Evolutionary conservation across 2,888 invertebrate species (phyloP).

Genomic region (Steinernema hermaphroditum): DNA sequence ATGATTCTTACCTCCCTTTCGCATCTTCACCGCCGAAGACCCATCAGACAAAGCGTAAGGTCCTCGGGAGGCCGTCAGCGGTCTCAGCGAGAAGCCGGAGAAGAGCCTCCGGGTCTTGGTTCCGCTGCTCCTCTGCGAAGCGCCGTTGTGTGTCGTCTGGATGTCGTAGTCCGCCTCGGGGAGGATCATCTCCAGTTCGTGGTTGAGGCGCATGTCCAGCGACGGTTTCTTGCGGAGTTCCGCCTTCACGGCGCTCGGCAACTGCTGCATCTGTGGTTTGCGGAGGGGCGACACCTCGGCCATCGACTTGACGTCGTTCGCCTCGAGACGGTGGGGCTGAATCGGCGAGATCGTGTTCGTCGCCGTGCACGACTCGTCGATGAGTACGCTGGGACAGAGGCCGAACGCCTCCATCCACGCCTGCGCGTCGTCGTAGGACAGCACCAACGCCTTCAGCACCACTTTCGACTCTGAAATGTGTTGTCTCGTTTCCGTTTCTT

Average conservation of each 20-base stretch:
- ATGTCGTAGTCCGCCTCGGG: constrained; percentile 53
- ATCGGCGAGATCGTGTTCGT: constrained; percentile 30
- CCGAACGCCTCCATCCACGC: constrained; percentile 69
- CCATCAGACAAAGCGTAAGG: constrained; percentile 34
- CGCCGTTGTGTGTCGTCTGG: neutral
- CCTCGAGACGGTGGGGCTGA: constrained; percentile 2
- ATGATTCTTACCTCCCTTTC: constrained; percentile 48
- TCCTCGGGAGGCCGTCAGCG: constrained; percentile 44
- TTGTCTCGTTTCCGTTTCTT: too few species aligned
- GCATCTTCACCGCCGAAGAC: constrained; percentile 47
- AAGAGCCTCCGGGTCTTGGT: constrained; percentile 32
- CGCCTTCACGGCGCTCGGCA: constrained; percentile 37
- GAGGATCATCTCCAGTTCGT: constrained; percentile 62
- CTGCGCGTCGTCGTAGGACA: constrained; percentile 59
- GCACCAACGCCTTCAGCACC: constrained; percentile 70
- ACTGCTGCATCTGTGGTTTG: constrained; percentile 32
- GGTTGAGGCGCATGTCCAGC: constrained; percentile 47
- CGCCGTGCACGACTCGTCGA: constrained; percentile 27
- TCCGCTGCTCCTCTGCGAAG: neutral
- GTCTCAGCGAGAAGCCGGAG: constrained; percentile 43
- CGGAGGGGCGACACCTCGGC: constrained; percentile 31
- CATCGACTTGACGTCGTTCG: constrained; percentile 28
- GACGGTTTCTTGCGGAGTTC: constrained; percentile 32
- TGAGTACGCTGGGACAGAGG: neutral
- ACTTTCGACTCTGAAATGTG: constrained; percentile 13